These are phyloP conservation scores for Hetaerina americana DNA, from an alignment of 1,140 invertebrate species.

Conservation along the genomic window DNA sequence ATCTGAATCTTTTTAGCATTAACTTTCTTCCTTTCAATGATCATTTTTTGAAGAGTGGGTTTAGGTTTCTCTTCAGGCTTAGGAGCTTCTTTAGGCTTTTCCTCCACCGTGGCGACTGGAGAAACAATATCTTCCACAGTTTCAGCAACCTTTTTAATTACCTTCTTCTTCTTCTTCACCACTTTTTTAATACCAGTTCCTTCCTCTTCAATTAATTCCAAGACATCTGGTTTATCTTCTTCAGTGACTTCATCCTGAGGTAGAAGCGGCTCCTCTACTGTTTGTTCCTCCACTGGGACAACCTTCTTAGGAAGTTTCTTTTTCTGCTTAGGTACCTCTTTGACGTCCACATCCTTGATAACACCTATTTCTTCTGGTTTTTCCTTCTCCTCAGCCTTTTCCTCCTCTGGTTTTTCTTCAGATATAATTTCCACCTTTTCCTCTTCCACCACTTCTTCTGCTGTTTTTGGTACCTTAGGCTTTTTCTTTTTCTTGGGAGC, in stretches of 20 bases:
- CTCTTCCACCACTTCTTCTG: no score
- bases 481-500: no score
- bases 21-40: slow-evolving; percentile 31
- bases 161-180: slow-evolving; percentile 3
- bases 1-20: slow-evolving; percentile 31
- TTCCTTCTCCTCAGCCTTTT: no score
- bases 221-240: not conserved
- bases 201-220: not conserved
- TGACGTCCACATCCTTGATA: no score
- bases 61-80: not conserved
- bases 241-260: not conserved
- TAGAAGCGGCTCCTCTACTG: not conserved
- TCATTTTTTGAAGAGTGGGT: not conserved
- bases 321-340: not conserved
- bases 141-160: not conserved
- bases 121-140: not conserved
- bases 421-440: no score
- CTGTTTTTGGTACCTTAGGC: no score
- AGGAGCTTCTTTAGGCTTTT: not conserved
- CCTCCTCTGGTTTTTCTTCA: no score
- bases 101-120: not conserved
- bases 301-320: not conserved
- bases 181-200: not conserved
- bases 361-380: no score
- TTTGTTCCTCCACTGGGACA: not conserved